Conservation (phyloP, 2,888 invertebrate genomes). For the Pyrrhosoma nymphula region DNA sequence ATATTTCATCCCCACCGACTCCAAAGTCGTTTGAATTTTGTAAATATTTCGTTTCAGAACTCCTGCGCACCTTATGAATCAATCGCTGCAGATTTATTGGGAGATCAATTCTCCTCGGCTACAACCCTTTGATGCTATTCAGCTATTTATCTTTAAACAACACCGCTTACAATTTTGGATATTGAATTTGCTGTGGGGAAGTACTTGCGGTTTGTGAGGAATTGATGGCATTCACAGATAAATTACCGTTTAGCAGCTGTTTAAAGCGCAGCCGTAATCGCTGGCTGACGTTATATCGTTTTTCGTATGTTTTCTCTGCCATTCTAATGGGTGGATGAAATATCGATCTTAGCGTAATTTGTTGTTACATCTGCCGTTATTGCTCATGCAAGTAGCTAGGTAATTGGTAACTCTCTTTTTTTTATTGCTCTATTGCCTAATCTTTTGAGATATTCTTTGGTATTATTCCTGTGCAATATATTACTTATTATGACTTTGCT, state of each 20-base stretch:
- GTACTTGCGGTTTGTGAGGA: not conserved
- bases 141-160: not conserved
- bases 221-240: not conserved
- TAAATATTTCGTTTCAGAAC: not conserved
- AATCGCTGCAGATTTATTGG: not conserved
- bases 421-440: no score
- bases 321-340: not conserved
- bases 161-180: not conserved
- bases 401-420: no score
- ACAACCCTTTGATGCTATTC: not conserved
- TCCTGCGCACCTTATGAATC: not conserved
- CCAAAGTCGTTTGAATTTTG: not conserved
- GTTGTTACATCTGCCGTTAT: not conserved
- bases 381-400: no score
- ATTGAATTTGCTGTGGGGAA: not conserved
- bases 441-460: no score
- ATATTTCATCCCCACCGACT: not conserved
- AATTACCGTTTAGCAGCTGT: not conserved
- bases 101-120: not conserved
- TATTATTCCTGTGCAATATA: no score
- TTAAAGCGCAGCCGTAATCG: not conserved
- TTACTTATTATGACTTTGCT: no score
- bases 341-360: not conserved
- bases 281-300: not conserved
- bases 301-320: not conserved